These are phyloP conservation scores for Phenganax marumi DNA, from an alignment of 92 coral and sea anemone species.

Conservation along the genomic window DNA sequence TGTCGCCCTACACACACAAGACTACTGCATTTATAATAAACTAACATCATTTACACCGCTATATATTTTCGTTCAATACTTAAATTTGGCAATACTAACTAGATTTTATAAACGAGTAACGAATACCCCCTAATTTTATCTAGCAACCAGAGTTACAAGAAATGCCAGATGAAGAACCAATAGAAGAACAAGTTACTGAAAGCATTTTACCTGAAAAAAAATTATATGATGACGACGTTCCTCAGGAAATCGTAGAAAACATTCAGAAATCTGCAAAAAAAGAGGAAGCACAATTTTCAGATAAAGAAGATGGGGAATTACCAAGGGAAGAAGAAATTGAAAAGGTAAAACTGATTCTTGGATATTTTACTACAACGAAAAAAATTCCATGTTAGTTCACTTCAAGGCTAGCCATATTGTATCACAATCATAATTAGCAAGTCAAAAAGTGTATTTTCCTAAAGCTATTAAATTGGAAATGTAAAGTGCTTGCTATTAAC, in stretches of 20 bases:
- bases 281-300: neutral
- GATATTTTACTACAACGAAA: too few species aligned
- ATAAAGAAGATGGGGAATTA: neutral
- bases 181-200: slow-evolving; percentile 10
- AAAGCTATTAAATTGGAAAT: too few species aligned
- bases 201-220: slow-evolving; percentile 1
- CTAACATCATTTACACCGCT: too few species aligned
- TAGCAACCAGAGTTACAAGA: slow-evolving; percentile 6
- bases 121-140: neutral
- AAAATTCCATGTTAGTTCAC: too few species aligned
- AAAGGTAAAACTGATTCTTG: neutral
- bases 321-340: slow-evolving; percentile 2
- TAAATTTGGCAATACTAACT: too few species aligned
- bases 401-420: too few species aligned
- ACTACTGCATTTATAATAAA: too few species aligned
- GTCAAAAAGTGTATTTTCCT: too few species aligned
- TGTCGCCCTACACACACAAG: neutral
- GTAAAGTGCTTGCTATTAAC: too few species aligned
- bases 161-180: slow-evolving; percentile 5
- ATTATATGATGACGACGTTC: neutral
- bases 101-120: neutral
- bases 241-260: neutral
- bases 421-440: too few species aligned
- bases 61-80: too few species aligned
- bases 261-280: neutral